Base-by-base conservation (phyloP, 2,888 invertebrate genomes). In the Lepidocyrtinus sp. region DNA sequence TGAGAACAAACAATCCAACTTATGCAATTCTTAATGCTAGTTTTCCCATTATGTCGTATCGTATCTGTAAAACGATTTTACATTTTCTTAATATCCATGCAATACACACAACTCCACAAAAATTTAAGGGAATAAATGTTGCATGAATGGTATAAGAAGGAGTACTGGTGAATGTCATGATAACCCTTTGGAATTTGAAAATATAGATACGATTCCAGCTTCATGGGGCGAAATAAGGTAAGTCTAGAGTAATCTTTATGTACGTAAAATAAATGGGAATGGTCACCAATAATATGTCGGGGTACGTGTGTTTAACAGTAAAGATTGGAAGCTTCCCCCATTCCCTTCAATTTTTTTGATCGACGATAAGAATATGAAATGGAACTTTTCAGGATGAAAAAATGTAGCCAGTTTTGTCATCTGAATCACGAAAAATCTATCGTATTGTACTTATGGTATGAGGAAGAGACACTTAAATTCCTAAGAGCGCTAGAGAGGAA, bases 61-160 rank as follows among this genome's bases (percentile, higher is more conserved):
- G 50, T 50, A 50, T 50, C 50, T 50, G 50, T 50, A 50, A 50
- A 50, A 17, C 50, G 50, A 50, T 50, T 50, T 67, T 36, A 61
- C 61, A 55, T 75, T 74, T n/a, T 61, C 75, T 63, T 75, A 50
- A 50, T 50, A 12, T 50, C 50, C 2, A 12, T 50, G 50, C 50
- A 7, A n/a, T n/a, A n/a, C 50, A 2, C 17, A 50, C 36, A 50
- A 15, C 50, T 50, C 17, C 50, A 2, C 12, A 36, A 74, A 74
- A 74, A 74, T 74, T 74, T 67, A 74, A 55, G 67, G 24, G 67
- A 61, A 25, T 75, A 75, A 75, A 75, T 75, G 69, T 75, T 69
- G 46, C 69, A 69, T 69, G 75, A 75, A 63, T 75, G 22, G 67
- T 24, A 25, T 55, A 50, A 3, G 24, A 64, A 24, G 46, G 12